Percentiles rank a stretch among this genome's conserved stretches.
These are phyloP conservation scores for Tarsius wallacei DNA, from an alignment of 2,797 vertebrate species.

Conservation along the genomic window DNA sequence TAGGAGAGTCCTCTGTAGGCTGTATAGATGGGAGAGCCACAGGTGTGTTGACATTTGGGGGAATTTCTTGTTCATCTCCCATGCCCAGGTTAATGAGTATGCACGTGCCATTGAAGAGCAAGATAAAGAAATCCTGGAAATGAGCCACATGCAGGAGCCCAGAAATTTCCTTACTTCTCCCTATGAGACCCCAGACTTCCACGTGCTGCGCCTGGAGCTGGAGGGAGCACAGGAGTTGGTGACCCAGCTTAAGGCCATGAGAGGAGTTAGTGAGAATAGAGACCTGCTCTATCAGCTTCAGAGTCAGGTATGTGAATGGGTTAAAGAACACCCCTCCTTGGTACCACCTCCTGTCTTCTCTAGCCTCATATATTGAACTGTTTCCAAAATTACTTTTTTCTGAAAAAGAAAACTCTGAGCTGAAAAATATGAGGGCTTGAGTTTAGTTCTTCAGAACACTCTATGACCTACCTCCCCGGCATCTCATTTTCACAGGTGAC, in stretches of 20 bases:
- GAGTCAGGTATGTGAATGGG: not conserved
- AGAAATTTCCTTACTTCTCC: not conserved
- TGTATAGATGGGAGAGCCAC: not conserved
- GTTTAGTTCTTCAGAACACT: not conserved
- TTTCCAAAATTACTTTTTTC: constrained; percentile 36
- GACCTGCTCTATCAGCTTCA: constrained; percentile 44
- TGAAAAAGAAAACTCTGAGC: not conserved
- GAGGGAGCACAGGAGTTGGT: not conserved
- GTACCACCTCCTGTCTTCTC: not conserved
- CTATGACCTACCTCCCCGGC: not conserved
- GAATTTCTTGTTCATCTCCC: not conserved
- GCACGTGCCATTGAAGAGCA: not conserved
- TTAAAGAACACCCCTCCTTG: not conserved
- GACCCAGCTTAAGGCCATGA: constrained; percentile 8
- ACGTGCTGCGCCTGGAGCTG: constrained; percentile 33
- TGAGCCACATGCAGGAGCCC: not conserved
- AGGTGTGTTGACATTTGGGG: not conserved
- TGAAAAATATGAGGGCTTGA: not conserved
- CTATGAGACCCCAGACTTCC: constrained; percentile 18
- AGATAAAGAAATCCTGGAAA: not conserved
- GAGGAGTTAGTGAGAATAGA: not conserved
- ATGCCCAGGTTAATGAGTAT: not conserved
- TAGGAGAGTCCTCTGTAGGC: not conserved
- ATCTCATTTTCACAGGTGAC: constrained; percentile 61
- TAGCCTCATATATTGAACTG: not conserved